Percentiles rank a stretch among this genome's conserved stretches.
Evolutionary conservation across 1,140 invertebrate species (phyloP).

Genomic region (Cephus cinctus): DNA sequence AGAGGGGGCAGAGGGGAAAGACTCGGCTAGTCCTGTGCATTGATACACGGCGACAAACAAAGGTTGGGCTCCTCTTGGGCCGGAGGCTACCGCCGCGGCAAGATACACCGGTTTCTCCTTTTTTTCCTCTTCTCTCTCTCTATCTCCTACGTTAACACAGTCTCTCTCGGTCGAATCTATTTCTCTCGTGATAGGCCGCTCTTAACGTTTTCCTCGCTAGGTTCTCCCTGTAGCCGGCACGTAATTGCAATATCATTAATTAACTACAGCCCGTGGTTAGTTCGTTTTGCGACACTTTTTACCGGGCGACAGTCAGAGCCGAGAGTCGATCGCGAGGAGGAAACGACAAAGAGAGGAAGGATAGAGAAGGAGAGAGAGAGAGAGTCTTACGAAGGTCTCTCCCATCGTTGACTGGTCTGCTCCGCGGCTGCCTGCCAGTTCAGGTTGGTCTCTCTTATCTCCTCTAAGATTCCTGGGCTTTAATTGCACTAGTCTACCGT

Average conservation of each 20-base stretch:
- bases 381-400: slow-evolving; percentile 12
- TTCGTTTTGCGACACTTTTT: slow-evolving; percentile 30
- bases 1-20: not conserved
- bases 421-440: no score
- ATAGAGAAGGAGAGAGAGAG: slow-evolving; percentile 10
- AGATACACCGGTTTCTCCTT: no score
- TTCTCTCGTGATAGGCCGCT: no score
- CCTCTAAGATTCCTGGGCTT: slow-evolving; percentile 32
- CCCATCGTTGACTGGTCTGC: slow-evolving; percentile 17
- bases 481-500: slow-evolving; percentile 37
- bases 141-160: no score
- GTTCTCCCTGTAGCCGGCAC: slow-evolving; percentile 10
- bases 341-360: no score
- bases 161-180: no score
- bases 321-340: no score
- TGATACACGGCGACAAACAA: not conserved
- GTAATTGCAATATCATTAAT: slow-evolving; percentile 46
- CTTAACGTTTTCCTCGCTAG: slow-evolving; percentile 6
- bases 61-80: slow-evolving; percentile 4
- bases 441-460: slow-evolving; percentile 23
- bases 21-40: not conserved
- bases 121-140: no score
- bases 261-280: slow-evolving; percentile 23
- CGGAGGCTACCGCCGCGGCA: no score
- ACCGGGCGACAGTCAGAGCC: slow-evolving; percentile 20